These are phyloP conservation scores for Morelia viridis DNA, from an alignment of 2,797 vertebrate species.

Conservation along the genomic window DNA sequence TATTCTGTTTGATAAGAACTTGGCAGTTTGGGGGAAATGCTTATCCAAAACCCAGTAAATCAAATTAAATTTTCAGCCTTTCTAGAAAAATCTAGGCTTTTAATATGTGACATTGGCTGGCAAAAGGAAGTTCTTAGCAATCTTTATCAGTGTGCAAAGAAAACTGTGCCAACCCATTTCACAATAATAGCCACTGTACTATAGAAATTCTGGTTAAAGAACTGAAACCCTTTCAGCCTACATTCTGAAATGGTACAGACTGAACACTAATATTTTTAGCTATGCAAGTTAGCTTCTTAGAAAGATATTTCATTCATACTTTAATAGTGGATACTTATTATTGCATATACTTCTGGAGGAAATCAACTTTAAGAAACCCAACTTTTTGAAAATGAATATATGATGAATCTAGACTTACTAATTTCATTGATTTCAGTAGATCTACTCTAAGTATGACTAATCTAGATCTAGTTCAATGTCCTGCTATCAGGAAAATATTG, in stretches of 20 bases:
- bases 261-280: neutral
- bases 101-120: neutral
- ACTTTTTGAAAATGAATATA: neutral
- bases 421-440: neutral
- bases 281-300: neutral
- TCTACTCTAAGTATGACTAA: neutral
- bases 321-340: neutral
- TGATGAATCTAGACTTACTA: neutral
- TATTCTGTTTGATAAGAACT: too few species aligned
- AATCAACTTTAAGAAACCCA: neutral
- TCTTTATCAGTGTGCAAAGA: neutral
- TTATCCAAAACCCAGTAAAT: neutral
- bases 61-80: neutral
- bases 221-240: neutral
- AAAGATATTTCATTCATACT: neutral
- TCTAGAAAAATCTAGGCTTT: neutral
- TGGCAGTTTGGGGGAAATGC: too few species aligned
- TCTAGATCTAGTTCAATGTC: too few species aligned
- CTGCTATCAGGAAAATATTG: neutral
- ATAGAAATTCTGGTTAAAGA: neutral
- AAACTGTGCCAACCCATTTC: neutral
- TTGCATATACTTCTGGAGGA: neutral
- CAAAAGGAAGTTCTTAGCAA: neutral
- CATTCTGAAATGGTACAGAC: neutral
- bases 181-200: neutral